Evolutionary conservation across 2,113 vertebrate species (phyloP), one percentile per base, ranked within the genome.

Genomic region (Phrynocephalus versicolor): DNA sequence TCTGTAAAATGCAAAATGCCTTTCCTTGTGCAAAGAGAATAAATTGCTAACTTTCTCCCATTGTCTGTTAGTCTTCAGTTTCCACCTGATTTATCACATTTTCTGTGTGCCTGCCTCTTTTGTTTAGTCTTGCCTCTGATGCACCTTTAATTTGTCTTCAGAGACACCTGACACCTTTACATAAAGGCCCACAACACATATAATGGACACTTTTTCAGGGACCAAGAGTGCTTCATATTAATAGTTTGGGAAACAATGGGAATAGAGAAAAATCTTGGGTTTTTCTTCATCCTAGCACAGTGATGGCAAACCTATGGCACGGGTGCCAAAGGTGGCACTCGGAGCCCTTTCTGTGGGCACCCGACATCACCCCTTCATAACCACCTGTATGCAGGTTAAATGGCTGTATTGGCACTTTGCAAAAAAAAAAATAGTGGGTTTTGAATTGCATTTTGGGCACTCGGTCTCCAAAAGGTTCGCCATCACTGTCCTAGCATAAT

Each of bases 11-110:
- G 89, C 75, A 64, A 88, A 92, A 85, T 79, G 78, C 87, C 86
- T 91, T 93, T 94, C 92, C 85, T 81, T 5, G 71, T 86, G 89
- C 86, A 93, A 92, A 91, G 90, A 92, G 89, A 93, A 89, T 79
- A 93, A 92, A 94, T 88, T 89, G 77, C 85, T 95, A 96, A 93
- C 91, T 93, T 94, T 91, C 88, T 91, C 89, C 85, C 88, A 87
- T 94, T 94, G 86, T 93, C 86, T 93, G 76, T 93, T 93, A 94
- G 73, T 80, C 90, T 90, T 81, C 87, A 95, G 93, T 94, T 93
- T 94, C 85, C 90, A 83, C 83, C 84, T 92, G 82, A 81, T 93
- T 94, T 95, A 87, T 69, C 92, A 84, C 82, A 74, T 90, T 95
- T 94, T 88, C 89, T 39, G 16, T 25, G 83, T 91, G 83, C 65